Conservation (phyloP, 37 sponge, comb jelly and placozoan genomes). For the Spongilla lacustris region DNA sequence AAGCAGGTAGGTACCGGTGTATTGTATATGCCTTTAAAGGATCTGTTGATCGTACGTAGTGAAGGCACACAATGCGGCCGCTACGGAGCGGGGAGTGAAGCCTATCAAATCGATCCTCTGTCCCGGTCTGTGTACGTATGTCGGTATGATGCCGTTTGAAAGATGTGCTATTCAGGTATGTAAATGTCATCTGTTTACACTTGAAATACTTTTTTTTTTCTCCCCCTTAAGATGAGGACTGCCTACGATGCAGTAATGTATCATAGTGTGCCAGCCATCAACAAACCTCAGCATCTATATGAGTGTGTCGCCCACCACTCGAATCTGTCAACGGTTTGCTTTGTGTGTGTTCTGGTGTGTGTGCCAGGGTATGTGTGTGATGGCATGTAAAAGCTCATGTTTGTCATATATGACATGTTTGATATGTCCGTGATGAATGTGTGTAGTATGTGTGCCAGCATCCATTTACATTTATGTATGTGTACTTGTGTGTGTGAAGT, state of each 20-base stretch:
- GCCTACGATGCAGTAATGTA: constrained; percentile 66
- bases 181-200: too few species aligned
- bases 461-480: too few species aligned
- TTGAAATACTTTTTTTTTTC: not conserved
- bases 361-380: too few species aligned
- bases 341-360: too few species aligned
- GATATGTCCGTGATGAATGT: too few species aligned
- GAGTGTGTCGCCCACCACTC: constrained; percentile 3
- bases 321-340: not conserved
- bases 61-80: constrained; percentile 26
- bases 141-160: constrained; percentile 74
- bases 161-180: constrained; percentile 71
- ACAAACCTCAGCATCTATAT: constrained; percentile 7
- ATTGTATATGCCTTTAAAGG: not conserved
- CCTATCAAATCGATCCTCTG: constrained; percentile 66
- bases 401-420: too few species aligned
- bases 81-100: constrained; percentile 16
- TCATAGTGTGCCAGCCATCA: constrained; percentile 29
- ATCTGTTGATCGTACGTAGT: constrained; percentile 29
- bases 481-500: too few species aligned
- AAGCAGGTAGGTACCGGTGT: constrained; percentile 45
- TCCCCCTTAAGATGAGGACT: constrained; percentile 26
- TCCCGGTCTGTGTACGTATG: constrained; percentile 84
- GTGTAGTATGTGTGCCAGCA: too few species aligned
- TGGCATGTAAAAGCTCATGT: too few species aligned